Evolutionary conservation across 2,113 vertebrate genomes (phyloP).

Genomic region (Chrysochloris asiatica): DNA sequence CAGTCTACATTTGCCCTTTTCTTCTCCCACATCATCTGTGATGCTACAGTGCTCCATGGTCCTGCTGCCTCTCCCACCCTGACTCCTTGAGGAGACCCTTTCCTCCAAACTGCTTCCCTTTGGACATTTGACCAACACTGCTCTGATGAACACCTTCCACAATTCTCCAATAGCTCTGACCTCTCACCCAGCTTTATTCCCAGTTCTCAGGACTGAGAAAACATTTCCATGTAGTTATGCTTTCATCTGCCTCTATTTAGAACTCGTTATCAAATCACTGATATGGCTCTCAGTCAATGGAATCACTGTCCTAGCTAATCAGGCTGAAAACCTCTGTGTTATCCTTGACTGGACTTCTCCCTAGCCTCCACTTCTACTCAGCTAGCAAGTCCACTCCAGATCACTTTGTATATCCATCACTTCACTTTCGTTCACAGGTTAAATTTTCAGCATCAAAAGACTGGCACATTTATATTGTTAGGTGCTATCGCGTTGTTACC

Average conservation of each 20-base stretch:
- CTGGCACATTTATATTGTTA: not conserved
- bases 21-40: not conserved
- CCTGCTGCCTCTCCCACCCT: not conserved
- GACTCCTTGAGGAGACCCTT: not conserved
- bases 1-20: fast-evolving
- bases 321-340: not conserved
- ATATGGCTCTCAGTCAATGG: not conserved
- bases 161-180: not conserved
- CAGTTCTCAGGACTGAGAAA: not conserved
- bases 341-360: not conserved
- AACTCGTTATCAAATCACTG: not conserved
- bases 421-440: not conserved
- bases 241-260: not conserved
- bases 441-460: not conserved
- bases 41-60: fast-evolving
- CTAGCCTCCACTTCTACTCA: too few species aligned
- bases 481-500: too few species aligned
- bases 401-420: fast-evolving
- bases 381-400: fast-evolving
- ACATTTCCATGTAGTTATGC: not conserved
- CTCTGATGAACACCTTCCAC: fast-evolving
- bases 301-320: not conserved
- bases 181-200: not conserved
- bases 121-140: fast-evolving
- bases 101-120: fast-evolving